Evolutionary conservation across 2,888 invertebrate genomes (phyloP).

Genomic region (Aleiodes testaceus): DNA sequence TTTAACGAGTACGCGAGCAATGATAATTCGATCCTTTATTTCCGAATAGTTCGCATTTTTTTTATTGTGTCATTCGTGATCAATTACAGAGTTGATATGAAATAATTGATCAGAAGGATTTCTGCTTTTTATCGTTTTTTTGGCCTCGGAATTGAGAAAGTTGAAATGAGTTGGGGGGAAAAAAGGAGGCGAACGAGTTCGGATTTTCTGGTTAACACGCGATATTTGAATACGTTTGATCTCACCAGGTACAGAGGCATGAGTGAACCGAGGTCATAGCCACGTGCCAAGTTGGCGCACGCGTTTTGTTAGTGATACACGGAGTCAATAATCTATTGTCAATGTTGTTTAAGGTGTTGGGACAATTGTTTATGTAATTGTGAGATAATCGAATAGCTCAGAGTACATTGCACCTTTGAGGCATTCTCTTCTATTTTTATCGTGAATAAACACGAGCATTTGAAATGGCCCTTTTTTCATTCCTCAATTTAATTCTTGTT

Average conservation of each 20-base stretch:
- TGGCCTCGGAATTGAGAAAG: conserved; percentile 17
- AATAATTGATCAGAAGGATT: not conserved
- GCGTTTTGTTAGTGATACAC: conserved; percentile 30
- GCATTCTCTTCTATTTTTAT: conserved; percentile 59
- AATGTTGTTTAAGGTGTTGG: conserved; percentile 51
- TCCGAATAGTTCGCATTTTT: not conserved
- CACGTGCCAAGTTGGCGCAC: conserved; percentile 23
- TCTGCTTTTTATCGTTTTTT: not conserved
- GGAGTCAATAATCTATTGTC: conserved; percentile 52
- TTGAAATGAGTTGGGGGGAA: not conserved
- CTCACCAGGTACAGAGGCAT: conserved; percentile 29
- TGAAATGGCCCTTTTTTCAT: conserved; percentile 42
- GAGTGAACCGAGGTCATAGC: conserved; percentile 19
- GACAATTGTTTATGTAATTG: conserved; percentile 11
- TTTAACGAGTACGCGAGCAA: conserved; percentile 48
- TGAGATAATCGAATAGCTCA: conserved; percentile 50
- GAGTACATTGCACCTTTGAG: conserved; percentile 21
- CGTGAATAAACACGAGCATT: conserved; percentile 55
- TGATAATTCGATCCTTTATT: conserved; percentile 2
- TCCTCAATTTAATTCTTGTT: conserved; percentile 28
- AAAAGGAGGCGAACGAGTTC: conserved; percentile 30
- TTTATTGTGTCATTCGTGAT: conserved; percentile 21
- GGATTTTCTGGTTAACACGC: conserved; percentile 34
- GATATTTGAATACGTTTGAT: conserved; percentile 50
- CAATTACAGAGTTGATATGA: conserved; percentile 19